Percentiles rank a stretch among this genome's conserved stretches.
phyloP scores from a whole-genome alignment of 2,113 vertebrate species.

The Machaerirhynchus nigripectus region DNA sequence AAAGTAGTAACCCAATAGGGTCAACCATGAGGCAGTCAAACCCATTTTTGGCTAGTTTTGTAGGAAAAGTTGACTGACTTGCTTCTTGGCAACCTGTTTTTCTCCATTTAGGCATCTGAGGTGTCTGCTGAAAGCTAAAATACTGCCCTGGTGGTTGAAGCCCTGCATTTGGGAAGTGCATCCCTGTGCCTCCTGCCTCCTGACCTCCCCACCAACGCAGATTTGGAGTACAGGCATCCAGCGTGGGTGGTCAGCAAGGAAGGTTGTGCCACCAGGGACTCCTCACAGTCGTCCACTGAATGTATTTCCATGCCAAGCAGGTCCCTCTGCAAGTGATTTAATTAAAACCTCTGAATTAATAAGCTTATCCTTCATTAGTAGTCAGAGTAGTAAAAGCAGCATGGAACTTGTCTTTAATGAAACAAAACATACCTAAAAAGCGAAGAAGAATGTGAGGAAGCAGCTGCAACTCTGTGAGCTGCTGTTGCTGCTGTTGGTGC shows the following conservation, averaged over 20 bases:
- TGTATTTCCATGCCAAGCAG: neutral
- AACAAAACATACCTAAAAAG: neutral
- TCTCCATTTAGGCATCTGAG: neutral
- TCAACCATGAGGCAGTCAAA: neutral
- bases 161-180: neutral
- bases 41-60: neutral
- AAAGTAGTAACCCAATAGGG: neutral
- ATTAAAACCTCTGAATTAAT: constrained; percentile 28
- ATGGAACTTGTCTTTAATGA: neutral
- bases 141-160: neutral
- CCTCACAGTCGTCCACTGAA: neutral
- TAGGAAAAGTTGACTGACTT: neutral
- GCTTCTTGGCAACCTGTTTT: neutral
- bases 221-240: neutral
- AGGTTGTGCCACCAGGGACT: neutral
- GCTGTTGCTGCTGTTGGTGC: neutral
- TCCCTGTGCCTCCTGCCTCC: neutral
- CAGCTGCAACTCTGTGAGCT: neutral
- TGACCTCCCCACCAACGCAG: fast-evolving
- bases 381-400: constrained; percentile 1
- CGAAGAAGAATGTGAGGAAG: fast-evolving
- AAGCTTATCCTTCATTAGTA: constrained; percentile 7
- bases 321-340: constrained; percentile 1
- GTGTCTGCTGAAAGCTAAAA: neutral
- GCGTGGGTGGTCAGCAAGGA: fast-evolving